A percentile compares a stretch with the other conserved stretches of the same genome.
Conservation (phyloP, 2,888 invertebrate genomes). For the Thera britannica region DNA sequence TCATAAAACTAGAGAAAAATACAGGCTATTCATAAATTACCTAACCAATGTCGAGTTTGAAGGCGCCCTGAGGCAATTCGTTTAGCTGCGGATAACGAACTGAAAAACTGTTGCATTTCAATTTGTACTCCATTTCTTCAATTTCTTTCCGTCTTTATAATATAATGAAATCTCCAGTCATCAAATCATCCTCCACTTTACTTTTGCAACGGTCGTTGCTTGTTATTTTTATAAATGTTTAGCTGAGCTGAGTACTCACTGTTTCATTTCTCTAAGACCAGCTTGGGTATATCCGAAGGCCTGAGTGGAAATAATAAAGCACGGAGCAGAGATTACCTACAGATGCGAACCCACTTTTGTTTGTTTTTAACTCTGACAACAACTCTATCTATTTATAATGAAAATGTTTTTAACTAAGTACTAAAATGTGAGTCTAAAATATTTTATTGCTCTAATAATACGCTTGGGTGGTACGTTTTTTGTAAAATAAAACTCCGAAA, state of each 20-base stretch:
- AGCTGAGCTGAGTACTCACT: background rate
- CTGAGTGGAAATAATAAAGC: background rate
- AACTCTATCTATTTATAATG: background rate
- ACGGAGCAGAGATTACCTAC: background rate
- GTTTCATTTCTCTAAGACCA: background rate
- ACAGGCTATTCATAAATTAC: background rate
- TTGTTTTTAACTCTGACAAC: conserved; percentile 6
- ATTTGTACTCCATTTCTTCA: background rate
- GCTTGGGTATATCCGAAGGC: background rate
- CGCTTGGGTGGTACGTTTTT: too few relatives aligned
- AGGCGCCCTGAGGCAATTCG: background rate
- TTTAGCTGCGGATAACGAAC: background rate
- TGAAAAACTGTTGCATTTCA: background rate
- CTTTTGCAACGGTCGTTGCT: background rate
- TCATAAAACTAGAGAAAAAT: background rate
- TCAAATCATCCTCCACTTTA: background rate
- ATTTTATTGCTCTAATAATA: conserved; percentile 4
- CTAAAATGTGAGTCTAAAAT: background rate
- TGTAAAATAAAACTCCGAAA: too few relatives aligned
- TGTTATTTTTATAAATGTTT: background rate
- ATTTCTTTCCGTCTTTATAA: background rate
- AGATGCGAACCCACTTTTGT: background rate
- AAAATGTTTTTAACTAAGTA: too few relatives aligned
- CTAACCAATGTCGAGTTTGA: background rate
- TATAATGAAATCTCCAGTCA: background rate